Evolutionary conservation across 2,888 invertebrate species (phyloP), one percentile per base, ranked within the genome.

Genomic region (Schizaphis graminum): DNA sequence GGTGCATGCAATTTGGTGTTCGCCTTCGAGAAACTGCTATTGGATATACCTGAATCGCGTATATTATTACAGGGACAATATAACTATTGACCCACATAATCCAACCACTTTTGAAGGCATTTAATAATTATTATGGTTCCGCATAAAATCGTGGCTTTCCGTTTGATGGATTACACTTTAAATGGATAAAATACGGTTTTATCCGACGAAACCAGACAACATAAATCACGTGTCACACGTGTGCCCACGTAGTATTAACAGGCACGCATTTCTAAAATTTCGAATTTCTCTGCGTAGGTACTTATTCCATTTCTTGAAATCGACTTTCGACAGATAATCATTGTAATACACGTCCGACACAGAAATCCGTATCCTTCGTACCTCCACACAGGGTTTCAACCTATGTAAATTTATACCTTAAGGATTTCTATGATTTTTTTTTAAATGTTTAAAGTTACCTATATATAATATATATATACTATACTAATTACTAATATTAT

Each of bases 351-450:
- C 35, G 35, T 41, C 35, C 35, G 35, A 56, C 88, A 56, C 41
- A 53, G 24, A 88, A 41, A 89, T 44, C 89, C 77, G 89, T 77
- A 77, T 89, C 56, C 57, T 89, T 26, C 57, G 53, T 88, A 57
- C 44, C 44, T 57, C 56, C 57, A n/a, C 56, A 89, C 89, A 89
- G 89, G 89, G 89, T 89, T 88, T 41, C 26, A 57, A 89, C 41
- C 41, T 88, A 56, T 77, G 77, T 77, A 86, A n/a, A 53, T 53
- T 21, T 53, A 21, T 88, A 47, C 87, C 28, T 88, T 53, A n/a
- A 47, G 53, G 21, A 77, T 35, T 67, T 77, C 35, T 35, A 77
- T 35, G 21, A 21, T 41, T 77, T 77, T 77, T 77, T 77, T 35
- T 21, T 35, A 7, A 77, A 77, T 35, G 77, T 77, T 77, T 77